Conservation (phyloP, 2,888 invertebrate species). For the Pristionchus fissidentatus region DNA sequence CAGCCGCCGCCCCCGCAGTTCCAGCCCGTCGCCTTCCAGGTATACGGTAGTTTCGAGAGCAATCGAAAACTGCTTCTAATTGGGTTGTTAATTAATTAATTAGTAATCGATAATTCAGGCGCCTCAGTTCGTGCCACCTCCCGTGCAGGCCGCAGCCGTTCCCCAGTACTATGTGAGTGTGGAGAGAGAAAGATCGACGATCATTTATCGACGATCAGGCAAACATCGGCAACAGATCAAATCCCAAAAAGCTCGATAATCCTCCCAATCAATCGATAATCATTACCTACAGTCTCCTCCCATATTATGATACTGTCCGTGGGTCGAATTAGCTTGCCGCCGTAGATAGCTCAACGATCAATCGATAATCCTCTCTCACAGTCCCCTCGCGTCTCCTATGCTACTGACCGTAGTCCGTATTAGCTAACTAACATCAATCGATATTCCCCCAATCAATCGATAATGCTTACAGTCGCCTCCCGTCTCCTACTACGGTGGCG, state of each 20-base stretch:
- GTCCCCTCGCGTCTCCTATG: background rate
- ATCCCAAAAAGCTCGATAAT: background rate
- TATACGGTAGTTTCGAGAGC: background rate
- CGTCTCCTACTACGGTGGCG: background rate
- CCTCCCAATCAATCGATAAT: background rate
- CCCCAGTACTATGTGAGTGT: slow-evolving; percentile 34
- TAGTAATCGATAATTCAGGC: background rate
- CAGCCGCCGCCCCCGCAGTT: slow-evolving; percentile 17
- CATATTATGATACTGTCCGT: background rate
- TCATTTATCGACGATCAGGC: background rate
- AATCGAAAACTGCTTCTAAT: background rate
- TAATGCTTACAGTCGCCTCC: background rate
- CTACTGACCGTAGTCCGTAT: background rate
- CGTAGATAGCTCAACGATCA: background rate
- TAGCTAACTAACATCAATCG: background rate
- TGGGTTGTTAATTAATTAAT: background rate
- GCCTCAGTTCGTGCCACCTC: background rate
- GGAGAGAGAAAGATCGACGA: background rate
- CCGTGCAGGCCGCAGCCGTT: background rate
- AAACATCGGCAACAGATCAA: background rate
- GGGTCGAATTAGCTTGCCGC: background rate
- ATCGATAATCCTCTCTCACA: background rate
- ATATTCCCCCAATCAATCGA: background rate
- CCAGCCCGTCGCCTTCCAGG: slow-evolving; percentile 9
- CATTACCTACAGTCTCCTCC: background rate